Conservation (phyloP, 2,888 invertebrate genomes). For the Agonopterix heracliana region DNA sequence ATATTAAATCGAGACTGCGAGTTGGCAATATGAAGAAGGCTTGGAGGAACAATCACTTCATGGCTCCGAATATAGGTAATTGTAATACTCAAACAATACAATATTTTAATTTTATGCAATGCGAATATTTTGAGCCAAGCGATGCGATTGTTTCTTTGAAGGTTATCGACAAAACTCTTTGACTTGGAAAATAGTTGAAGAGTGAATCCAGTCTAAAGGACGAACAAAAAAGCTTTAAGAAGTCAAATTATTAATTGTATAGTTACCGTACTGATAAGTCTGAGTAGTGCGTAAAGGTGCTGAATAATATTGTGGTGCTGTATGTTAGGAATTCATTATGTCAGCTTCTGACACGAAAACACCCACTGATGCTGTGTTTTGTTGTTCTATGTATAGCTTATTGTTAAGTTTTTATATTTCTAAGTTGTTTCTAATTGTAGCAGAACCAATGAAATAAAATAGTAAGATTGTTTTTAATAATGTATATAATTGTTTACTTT, state of each 20-base stretch:
- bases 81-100: not conserved
- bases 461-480: conserved; percentile 16
- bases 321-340: not conserved
- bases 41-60: not conserved
- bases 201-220: not conserved
- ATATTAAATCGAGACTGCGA: not conserved
- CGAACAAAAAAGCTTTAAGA: conserved; percentile 1
- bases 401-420: conserved; percentile 12
- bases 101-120: not conserved
- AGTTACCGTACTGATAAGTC: conserved; percentile 13
- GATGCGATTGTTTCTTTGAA: conserved; percentile 4
- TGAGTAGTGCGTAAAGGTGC: conserved; percentile 6
- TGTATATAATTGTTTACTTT: no score
- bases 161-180: not conserved
- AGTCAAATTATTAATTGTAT: conserved; percentile 3
- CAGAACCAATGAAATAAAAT: conserved; percentile 61
- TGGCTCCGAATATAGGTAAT: conserved; percentile 1
- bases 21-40: not conserved
- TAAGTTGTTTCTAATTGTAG: conserved; percentile 25
- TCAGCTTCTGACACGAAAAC: conserved; percentile 2
- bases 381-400: conserved; percentile 5
- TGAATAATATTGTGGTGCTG: not conserved
- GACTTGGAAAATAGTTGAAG: not conserved
- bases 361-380: conserved; percentile 6
- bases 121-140: conserved; percentile 4